Evolutionary conservation across 2,113 vertebrate genomes (phyloP), one percentile per base, ranked within the genome.

Genomic region (Brachypodius melanocephalos): DNA sequence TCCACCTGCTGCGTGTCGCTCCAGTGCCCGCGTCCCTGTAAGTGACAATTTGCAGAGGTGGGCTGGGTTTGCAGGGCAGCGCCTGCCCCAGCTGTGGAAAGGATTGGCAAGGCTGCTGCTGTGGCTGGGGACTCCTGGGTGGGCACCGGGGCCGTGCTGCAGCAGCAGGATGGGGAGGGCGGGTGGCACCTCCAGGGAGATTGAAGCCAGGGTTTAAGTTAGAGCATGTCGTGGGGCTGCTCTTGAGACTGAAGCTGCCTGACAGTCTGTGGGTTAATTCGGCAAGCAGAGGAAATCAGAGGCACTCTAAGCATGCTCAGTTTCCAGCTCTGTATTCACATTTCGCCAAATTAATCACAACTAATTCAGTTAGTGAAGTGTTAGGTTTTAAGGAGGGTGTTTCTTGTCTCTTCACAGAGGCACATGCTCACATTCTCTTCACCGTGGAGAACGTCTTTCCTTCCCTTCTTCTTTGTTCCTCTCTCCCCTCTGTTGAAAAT

Each of bases 1-100:
- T 74, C 74, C 82, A 79, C 16, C 0, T 4, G 55, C 73, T 45
- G 8, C 10, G 0, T 3, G 0, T 84, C 0, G 0, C 38, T 40
- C 21, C 65, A 34, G 1, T 5, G 2, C 77, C 55, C 25, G 73
- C 61, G 18, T 13, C 45, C 62, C 54, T 51, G 17, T 55, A 63
- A 78, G 82, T 59, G 71, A 24, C 40, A 9, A 12, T 65, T 51
- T 26, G 36, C 85, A 84, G 68, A 74, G 63, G 28, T 15, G 17
- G n/a, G n/a, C 28, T 84, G 54, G 14, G 45, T 71, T 48, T 62
- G 63, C 81, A 49, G 63, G 28, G 58, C 42, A 28, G 31, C 69
- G 28, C 42, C 38, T 91, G 54, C 8, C 45, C 73, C 4, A 0
- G 32, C 25, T 71, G 29, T 34, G 51, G 55, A 22, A 42, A 49